A percentile compares a stretch with the other conserved stretches of the same genome.
Conservation (phyloP, 2,797 vertebrate species). For the Sebastes taczanowskii region DNA sequence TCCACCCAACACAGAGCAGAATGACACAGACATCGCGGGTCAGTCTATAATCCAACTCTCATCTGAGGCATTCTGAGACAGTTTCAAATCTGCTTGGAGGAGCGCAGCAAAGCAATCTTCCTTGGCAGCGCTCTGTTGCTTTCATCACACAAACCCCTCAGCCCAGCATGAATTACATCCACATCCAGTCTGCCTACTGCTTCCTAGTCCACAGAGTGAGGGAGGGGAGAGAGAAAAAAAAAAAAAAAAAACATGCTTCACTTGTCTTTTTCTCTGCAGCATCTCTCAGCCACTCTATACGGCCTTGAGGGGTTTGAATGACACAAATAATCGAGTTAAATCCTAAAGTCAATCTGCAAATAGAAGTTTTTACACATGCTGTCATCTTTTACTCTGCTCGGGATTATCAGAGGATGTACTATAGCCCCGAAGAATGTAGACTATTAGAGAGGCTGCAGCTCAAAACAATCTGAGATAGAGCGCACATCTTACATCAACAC, state of each 20-base stretch:
- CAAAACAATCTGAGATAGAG: constrained; percentile 58
- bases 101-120: constrained; percentile 99
- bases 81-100: constrained; percentile 99
- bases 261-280: constrained; percentile 84
- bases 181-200: constrained; percentile 92
- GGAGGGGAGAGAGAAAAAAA: background rate
- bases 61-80: constrained; percentile 98
- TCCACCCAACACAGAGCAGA: constrained; percentile 94
- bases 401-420: constrained; percentile 74
- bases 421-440: constrained; percentile 63
- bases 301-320: constrained; percentile 79
- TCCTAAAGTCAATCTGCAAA: constrained; percentile 80
- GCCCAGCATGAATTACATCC: constrained; percentile 99
- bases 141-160: constrained; percentile 99
- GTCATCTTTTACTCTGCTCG: constrained; percentile 69
- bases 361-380: constrained; percentile 66
- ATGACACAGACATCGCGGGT: constrained; percentile 99
- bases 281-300: constrained; percentile 64
- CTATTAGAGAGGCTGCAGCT: constrained; percentile 61
- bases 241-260: constrained; percentile 81
- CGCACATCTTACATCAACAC: constrained; percentile 40
- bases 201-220: constrained; percentile 87
- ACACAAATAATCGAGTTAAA: constrained; percentile 79
- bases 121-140: constrained; percentile 98
- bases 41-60: constrained; percentile 99